Evolutionary conservation across 2,113 vertebrate genomes (phyloP), one percentile per base, ranked within the genome.

Genomic region (Echinops telfairi): DNA sequence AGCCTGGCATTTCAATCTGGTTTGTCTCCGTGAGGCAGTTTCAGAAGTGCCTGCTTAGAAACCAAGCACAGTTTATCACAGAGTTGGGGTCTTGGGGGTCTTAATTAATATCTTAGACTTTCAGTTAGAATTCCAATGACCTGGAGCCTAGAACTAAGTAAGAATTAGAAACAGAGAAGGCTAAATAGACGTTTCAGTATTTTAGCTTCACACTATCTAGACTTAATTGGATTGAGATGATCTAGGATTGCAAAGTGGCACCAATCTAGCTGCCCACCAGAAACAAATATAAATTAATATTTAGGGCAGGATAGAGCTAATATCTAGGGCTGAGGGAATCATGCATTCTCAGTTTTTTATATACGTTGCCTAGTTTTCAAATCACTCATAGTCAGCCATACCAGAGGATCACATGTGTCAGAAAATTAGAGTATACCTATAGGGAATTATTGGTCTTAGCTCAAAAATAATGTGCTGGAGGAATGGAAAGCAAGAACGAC

Each of bases 401-500:
- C 31, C 17, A 53, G 33, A 40, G 57, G 40, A 80, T 92, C 83
- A 43, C 12, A 22, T 79, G 15, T 86, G 3, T 87, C 60, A 40
- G 62, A 79, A 84, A 80, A 36, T 58, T 71, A 36, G 64, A 93
- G n/a, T 58, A 64, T 15, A 31, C 23, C 22, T 88, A 73, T 25
- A 38, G 23, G n/a, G 23, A 80, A 66, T 80, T 70, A 31, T 31
- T 70, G 15, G 66, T 70, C 66, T 31, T n/a, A 70, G 29, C 29
- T 70, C 31, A 70, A 70, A 31, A 29, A 57, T 76, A 77, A 19
- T 70, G 31, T 78, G 15, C 10, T 73, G 0, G 91, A 75, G 73
- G 33, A 92, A 84, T 68, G 84, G 75, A 78, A 89, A 89, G 33
- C n/a, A 43, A 85, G 58, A 60, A 60, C 89, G 64, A 75, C n/a